Conservation (phyloP, 2,888 invertebrate genomes). For the Nemoura dubitans region DNA sequence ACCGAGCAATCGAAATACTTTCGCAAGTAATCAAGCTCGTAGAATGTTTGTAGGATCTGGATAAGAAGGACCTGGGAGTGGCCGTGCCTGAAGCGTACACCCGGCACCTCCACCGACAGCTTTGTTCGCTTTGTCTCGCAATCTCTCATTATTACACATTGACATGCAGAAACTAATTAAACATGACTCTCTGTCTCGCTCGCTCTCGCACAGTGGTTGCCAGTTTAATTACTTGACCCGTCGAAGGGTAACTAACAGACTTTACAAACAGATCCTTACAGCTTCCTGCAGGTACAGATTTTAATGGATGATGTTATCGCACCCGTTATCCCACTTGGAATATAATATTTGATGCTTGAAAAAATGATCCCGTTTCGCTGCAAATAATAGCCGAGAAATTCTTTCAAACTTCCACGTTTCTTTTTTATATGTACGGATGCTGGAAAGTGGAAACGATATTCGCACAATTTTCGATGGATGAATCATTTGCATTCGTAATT, state of each 20-base stretch:
- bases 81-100: background rate
- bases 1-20: constrained; percentile 8
- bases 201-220: constrained; percentile 14
- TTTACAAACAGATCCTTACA: constrained; percentile 7
- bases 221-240: constrained; percentile 44
- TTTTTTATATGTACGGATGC: too few relatives aligned
- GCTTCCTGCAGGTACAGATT: background rate
- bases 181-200: constrained; percentile 37
- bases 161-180: constrained; percentile 46
- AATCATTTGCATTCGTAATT: too few relatives aligned
- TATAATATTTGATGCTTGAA: background rate
- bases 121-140: constrained; percentile 7
- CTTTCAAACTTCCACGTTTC: background rate
- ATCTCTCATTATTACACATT: constrained; percentile 46
- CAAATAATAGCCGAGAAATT: background rate
- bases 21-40: background rate
- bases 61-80: background rate
- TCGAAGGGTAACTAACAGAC: constrained; percentile 40
- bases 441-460: too few relatives aligned
- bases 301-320: background rate
- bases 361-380: background rate
- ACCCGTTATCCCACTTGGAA: background rate
- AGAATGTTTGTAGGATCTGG: background rate
- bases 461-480: too few relatives aligned
- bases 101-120: constrained; percentile 14